Base-by-base conservation (phyloP, 2,113 vertebrate genomes). In the Canis aureus region DNA sequence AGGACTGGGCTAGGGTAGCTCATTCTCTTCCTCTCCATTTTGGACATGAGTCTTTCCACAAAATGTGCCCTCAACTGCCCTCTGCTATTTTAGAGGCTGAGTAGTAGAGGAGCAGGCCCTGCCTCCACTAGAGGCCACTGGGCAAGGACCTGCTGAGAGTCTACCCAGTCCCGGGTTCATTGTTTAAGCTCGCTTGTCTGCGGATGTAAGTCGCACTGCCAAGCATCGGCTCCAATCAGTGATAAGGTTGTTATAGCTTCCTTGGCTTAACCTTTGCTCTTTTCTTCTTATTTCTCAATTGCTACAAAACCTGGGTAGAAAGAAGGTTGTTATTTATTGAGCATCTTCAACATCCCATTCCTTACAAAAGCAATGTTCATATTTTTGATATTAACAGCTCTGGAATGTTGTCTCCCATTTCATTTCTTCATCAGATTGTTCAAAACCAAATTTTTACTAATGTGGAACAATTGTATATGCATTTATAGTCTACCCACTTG, bases 241-340 rank as follows among this genome's bases (percentile, higher is more conserved):
- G 55, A 13, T 64, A 49, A 64, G 59, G 38, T 95, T 71, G 57
- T 32, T 55, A 62, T 89, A 82, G 9, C 6, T 60, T 84, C 38
- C 79, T 43, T 66, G 64, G 29, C 38, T 85, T 55, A 66, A 85
- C 35, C 62, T 81, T 38, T 69, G 32, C 2, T 78, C 43, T 15
- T 59, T 92, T 88, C 19, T 62, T 81, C 16, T 97, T 27, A 80
- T 49, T 85, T 84, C 49, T 93, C 69, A 91, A 32, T 35, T 87
- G 67, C 78, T 35, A 60, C 13, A 93, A 83, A 94, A 82, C 3
- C 49, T 79, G 55, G 11, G 13, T 73, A 78, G 69, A 86, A 92
- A 90, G 22, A 91, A 4, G 12, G 0, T 49, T n/a, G 88, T 4
- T 73, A 25, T 71, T 73, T 78, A 60, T 17, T 59, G 79, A 71